Percentiles rank a stretch among this genome's conserved stretches.
Evolutionary conservation across 2,113 vertebrate genomes (phyloP).

Genomic region (Dendropsophus ebraccatus): DNA sequence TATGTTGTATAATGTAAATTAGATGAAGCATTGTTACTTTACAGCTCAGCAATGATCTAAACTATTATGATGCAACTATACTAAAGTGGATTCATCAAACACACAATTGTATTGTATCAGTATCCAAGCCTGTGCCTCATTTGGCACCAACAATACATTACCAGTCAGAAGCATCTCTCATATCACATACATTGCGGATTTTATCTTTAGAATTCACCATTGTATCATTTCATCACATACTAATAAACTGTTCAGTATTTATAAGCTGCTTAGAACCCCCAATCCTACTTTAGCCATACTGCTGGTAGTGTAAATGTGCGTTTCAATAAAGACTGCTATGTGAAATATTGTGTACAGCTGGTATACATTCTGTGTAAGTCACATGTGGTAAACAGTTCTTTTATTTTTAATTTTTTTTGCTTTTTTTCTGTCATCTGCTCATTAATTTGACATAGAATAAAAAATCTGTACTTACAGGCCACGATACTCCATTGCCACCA

Average conservation of each 20-base stretch:
- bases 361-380: too few relatives aligned
- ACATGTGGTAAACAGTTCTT: too few relatives aligned
- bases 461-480: too few relatives aligned
- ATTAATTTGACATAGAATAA: too few relatives aligned
- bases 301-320: too few relatives aligned
- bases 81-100: not conserved
- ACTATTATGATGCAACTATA: not conserved
- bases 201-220: not conserved
- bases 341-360: too few relatives aligned
- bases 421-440: too few relatives aligned
- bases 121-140: not conserved
- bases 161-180: not conserved
- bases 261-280: too few relatives aligned
- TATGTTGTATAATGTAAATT: not conserved
- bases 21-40: slow-evolving; percentile 24
- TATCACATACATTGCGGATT: not conserved
- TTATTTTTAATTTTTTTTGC: too few relatives aligned
- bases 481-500: too few relatives aligned
- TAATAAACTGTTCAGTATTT: not conserved
- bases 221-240: not conserved
- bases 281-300: not conserved
- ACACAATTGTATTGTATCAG: not conserved
- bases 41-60: not conserved
- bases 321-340: not conserved
- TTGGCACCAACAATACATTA: not conserved